These are phyloP conservation scores for Tinamus major DNA, from an alignment of 2,797 vertebrate species.

Conservation along the genomic window DNA sequence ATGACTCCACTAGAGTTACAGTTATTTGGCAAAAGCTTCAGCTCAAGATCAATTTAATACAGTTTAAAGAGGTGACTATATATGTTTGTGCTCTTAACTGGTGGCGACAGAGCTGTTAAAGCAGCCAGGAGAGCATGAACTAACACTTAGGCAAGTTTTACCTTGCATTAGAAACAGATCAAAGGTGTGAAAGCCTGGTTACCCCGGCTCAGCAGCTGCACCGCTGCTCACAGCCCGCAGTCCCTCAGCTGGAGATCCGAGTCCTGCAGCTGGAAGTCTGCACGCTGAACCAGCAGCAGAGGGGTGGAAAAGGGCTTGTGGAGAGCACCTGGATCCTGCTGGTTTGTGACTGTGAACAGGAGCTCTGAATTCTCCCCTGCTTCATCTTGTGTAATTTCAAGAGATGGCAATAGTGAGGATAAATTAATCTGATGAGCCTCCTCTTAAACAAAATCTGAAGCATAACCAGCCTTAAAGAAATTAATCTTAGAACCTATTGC, in stretches of 20 bases:
- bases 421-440: not conserved
- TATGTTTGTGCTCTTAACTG: not conserved
- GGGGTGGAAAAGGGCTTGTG: not conserved
- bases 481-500: not conserved
- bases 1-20: not conserved
- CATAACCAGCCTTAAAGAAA: not conserved
- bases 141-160: not conserved
- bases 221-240: not conserved
- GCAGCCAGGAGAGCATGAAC: not conserved
- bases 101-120: not conserved
- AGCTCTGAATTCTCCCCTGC: not conserved
- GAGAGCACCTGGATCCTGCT: not conserved
- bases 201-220: not conserved
- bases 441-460: not conserved
- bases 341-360: not conserved
- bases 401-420: not conserved
- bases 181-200: not conserved
- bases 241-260: not conserved
- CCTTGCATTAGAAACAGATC: not conserved
- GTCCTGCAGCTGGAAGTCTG: not conserved
- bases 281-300: not conserved
- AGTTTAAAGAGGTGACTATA: not conserved
- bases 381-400: not conserved
- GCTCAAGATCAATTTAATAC: not conserved
- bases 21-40: not conserved